phyloP scores from a whole-genome alignment of 2,797 vertebrate species.

The Cryptoblepharus egeriae region DNA sequence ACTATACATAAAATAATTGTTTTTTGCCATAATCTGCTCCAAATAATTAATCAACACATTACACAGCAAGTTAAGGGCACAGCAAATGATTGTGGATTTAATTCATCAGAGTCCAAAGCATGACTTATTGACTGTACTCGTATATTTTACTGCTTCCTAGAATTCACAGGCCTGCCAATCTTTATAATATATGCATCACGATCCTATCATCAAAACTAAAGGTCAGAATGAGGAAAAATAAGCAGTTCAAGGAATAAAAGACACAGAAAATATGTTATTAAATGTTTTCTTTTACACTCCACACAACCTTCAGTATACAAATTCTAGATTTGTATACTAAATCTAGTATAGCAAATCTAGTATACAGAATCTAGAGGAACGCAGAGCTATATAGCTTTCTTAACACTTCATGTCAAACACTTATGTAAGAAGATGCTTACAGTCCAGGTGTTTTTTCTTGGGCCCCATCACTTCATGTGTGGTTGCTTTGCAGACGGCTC shows the following conservation, averaged over 20 bases:
- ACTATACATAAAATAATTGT: background rate
- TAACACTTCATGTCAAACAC: background rate
- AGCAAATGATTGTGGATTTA: background rate
- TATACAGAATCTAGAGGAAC: background rate
- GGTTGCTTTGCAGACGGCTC: slow-evolving; percentile 97
- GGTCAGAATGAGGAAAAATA: slow-evolving; percentile 44
- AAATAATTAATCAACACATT: too few relatives aligned
- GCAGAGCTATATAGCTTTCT: background rate
- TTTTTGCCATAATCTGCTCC: background rate
- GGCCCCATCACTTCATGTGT: slow-evolving; percentile 98
- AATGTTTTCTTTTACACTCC: slow-evolving; percentile 33
- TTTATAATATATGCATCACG: rapidly evolving
- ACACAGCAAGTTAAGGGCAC: background rate
- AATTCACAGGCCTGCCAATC: background rate
- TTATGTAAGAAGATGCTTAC: slow-evolving; percentile 84
- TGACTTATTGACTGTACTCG: rapidly evolving
- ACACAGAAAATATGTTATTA: slow-evolving; percentile 50
- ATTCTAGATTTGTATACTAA: slow-evolving; percentile 11
- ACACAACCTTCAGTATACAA: slow-evolving; percentile 2
- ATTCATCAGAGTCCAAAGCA: background rate
- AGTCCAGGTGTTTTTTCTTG: slow-evolving; percentile 99
- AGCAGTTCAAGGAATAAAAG: slow-evolving; percentile 48
- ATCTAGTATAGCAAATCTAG: too few relatives aligned
- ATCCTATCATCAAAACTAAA: slow-evolving; percentile 29
- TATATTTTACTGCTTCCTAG: rapidly evolving